phyloP scores from a whole-genome alignment of 2,888 invertebrate species.

The Agonopterix heracliana region DNA sequence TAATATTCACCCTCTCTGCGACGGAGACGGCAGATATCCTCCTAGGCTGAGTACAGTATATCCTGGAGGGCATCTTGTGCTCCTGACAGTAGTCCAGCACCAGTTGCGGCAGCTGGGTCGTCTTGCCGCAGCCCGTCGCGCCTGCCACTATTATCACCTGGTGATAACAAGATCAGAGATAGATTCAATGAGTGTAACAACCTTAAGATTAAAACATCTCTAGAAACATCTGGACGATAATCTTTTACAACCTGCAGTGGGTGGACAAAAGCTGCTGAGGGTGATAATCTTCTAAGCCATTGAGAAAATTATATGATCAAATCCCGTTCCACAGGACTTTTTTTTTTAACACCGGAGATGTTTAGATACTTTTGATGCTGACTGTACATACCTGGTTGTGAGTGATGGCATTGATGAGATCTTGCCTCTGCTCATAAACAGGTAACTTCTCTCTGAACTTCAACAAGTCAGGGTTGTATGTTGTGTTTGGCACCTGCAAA shows the following conservation, averaged over 20 bases:
- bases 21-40: slow-evolving; percentile 93
- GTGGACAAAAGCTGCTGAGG: too few relatives aligned
- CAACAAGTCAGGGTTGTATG: slow-evolving; percentile 71
- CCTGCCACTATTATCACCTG: slow-evolving; percentile 85
- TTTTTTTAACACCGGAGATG: too few relatives aligned
- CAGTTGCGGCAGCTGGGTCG: slow-evolving; percentile 96
- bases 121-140: slow-evolving; percentile 96
- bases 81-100: slow-evolving; percentile 85
- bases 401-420: slow-evolving; percentile 80
- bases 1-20: slow-evolving; percentile 82
- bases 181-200: background rate
- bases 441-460: slow-evolving; percentile 82
- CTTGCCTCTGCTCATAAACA: slow-evolving; percentile 79
- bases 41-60: slow-evolving; percentile 96
- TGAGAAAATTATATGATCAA: too few relatives aligned
- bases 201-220: too few relatives aligned
- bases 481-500: slow-evolving; percentile 56
- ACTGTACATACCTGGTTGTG: slow-evolving; percentile 81
- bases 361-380: too few relatives aligned
- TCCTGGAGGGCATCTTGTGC: slow-evolving; percentile 81
- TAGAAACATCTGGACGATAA: too few relatives aligned
- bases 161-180: background rate
- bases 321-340: too few relatives aligned
- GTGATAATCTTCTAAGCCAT: too few relatives aligned
- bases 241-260: too few relatives aligned